These are phyloP conservation scores for Tenebrio molitor DNA, from an alignment of 1,140 invertebrate species.

Conservation along the genomic window DNA sequence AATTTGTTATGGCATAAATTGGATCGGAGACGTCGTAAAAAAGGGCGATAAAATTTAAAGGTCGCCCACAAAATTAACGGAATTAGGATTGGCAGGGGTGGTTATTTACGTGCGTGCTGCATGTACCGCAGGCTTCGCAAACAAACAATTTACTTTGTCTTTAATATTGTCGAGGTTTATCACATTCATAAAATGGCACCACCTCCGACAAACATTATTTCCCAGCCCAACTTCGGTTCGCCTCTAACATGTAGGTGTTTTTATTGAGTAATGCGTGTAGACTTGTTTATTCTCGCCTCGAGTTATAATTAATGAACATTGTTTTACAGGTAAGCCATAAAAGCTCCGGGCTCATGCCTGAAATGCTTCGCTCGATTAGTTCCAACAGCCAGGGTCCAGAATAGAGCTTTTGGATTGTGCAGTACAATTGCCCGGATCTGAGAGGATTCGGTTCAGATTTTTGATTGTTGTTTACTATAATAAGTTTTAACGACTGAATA, in stretches of 20 bases:
- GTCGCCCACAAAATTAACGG: constrained; percentile 16
- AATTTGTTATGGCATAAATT: constrained; percentile 25
- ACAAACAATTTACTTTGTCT: constrained; percentile 39
- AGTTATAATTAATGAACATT: constrained; percentile 48
- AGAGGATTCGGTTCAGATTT: background rate
- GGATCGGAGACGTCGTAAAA: constrained; percentile 23
- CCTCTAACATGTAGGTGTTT: constrained; percentile 26
- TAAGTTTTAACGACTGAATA: too few relatives aligned
- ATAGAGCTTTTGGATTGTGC: background rate
- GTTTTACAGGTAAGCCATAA: constrained; percentile 43
- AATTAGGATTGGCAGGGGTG: background rate
- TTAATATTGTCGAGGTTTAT: constrained; percentile 33
- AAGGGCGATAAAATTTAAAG: constrained; percentile 37
- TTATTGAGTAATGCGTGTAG: constrained; percentile 41
- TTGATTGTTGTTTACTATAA: too few relatives aligned
- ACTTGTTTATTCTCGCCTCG: constrained; percentile 43
- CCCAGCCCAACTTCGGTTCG: background rate
- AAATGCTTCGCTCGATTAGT: constrained; percentile 35
- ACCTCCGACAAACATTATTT: constrained; percentile 9
- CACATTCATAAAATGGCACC: constrained; percentile 30
- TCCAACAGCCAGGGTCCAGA: constrained; percentile 15
- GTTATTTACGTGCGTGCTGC: constrained; percentile 23
- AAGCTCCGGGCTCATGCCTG: constrained; percentile 21
- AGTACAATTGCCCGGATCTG: background rate
- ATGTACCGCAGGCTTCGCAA: constrained; percentile 9